phyloP scores from a whole-genome alignment of 2,113 vertebrate genomes.

The Telmatochromis sp. region DNA sequence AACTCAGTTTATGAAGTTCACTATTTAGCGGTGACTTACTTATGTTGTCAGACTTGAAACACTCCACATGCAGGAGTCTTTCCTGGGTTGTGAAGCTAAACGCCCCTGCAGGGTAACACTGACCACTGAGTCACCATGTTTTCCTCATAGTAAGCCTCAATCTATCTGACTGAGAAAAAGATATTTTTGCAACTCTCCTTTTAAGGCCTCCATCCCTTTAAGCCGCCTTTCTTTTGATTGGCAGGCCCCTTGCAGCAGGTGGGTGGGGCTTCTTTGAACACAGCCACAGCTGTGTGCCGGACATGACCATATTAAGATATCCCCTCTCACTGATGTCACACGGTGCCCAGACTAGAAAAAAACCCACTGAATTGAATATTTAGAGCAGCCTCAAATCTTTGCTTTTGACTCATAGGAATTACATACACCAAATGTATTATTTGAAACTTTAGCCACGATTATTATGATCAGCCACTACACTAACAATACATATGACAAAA shows the following conservation, averaged over 20 bases:
- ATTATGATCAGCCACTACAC: background rate
- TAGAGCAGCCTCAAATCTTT: background rate
- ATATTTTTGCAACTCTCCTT: background rate
- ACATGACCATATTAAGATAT: background rate
- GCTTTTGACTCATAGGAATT: background rate
- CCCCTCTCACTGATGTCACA: background rate
- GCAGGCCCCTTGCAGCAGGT: background rate
- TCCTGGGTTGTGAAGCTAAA: background rate
- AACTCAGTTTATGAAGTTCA: background rate
- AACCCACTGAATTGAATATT: rapidly evolving
- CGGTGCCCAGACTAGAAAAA: background rate
- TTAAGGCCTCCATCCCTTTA: background rate
- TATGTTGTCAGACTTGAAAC: background rate
- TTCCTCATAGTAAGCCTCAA: background rate
- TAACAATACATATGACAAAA: background rate
- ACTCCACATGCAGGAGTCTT: background rate
- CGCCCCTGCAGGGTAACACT: background rate
- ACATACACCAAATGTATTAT: background rate
- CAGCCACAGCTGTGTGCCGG: background rate
- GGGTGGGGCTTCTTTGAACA: background rate
- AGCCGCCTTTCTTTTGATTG: background rate
- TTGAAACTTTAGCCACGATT: background rate
- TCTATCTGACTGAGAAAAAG: background rate
- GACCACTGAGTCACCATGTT: background rate
- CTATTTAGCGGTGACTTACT: background rate